Evolutionary conservation across 2,888 invertebrate species (phyloP), one percentile per base, ranked within the genome.

Genomic region (Epinotia nisella): DNA sequence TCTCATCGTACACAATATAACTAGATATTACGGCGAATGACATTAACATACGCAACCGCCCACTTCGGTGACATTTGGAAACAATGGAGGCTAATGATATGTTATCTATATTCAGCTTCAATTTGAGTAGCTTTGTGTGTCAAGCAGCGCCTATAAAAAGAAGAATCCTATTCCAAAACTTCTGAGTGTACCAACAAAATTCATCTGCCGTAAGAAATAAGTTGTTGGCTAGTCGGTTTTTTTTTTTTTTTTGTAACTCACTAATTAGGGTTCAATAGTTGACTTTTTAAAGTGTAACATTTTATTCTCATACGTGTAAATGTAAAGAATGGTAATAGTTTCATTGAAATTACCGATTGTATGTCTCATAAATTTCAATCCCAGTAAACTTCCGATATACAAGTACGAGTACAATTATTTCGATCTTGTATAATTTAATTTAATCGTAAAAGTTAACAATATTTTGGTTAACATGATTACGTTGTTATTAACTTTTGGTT

Each of bases 401-500:
- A 60, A 15, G 11, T 29, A 58, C 17, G 35, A 49, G n/a, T n/a
- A n/a, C 49, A 49, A 49, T 2, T 64, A 60, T 49, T 21, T 67
- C 11, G 17, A 17, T 17, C 35, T 45, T 24, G 2, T 58, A 56
- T 51, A 56, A 64, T 64, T 64, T 45, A 65, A 59, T 35, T 67
- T 49, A 56, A 35, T 49, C n/a, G 39, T 69, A 64, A 69, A 69
- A 58, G 56, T 73, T 64, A 68, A 73, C 64, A 69, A 69, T 72
- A 64, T 51, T 69, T 41, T 15, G 41, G 51, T 73, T 68, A 51
- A 64, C 68, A 68, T 39, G 62, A 73, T 73, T 68, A 73, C 62
- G 58, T 68, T 68, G 58, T 68, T 68, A 51, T 68, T 68, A 68
- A 68, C 62, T 67, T 68, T 73, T 39, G 55, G 59, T 59, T 73